Conservation (phyloP, 2,797 vertebrate species). For the Champsocephalus gunnari region DNA sequence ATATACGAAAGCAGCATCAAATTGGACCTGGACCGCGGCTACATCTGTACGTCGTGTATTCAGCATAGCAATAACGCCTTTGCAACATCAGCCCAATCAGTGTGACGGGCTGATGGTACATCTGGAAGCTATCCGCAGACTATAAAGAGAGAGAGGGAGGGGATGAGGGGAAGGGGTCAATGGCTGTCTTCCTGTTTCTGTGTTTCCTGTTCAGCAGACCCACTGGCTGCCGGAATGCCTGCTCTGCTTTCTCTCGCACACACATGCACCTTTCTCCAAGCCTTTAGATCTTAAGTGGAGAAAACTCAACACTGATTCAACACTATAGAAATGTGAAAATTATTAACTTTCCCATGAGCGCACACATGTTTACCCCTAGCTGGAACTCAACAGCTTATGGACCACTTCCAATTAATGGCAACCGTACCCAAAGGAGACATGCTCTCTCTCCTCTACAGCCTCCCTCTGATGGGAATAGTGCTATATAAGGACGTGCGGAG, state of each 20-base stretch:
- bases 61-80: slow-evolving; percentile 47
- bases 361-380: slow-evolving; percentile 68
- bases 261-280: slow-evolving; percentile 29
- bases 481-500: slow-evolving; percentile 79
- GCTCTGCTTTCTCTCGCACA: slow-evolving; percentile 30
- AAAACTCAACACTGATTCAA: slow-evolving; percentile 53
- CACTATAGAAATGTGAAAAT: slow-evolving; percentile 58
- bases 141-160: slow-evolving; percentile 49
- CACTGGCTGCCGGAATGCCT: slow-evolving; percentile 39
- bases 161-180: slow-evolving; percentile 69
- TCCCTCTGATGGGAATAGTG: slow-evolving; percentile 63
- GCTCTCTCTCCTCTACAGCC: slow-evolving; percentile 7
- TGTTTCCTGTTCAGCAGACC: slow-evolving; percentile 71
- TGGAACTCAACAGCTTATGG: slow-evolving; percentile 66
- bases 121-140: slow-evolving; percentile 79
- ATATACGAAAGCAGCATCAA: slow-evolving; percentile 51
- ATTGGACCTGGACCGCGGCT: slow-evolving; percentile 54
- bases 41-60: slow-evolving; percentile 59
- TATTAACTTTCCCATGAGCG: slow-evolving; percentile 63
- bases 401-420: slow-evolving; percentile 75
- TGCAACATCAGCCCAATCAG: slow-evolving; percentile 49
- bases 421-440: slow-evolving; percentile 68
- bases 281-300: slow-evolving; percentile 58
- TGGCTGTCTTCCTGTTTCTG: slow-evolving; percentile 74
- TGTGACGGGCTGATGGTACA: slow-evolving; percentile 66